Evolutionary conservation across 2,113 vertebrate genomes (phyloP), one percentile per base, ranked within the genome.

Genomic region (Solenodon paradoxus): DNA sequence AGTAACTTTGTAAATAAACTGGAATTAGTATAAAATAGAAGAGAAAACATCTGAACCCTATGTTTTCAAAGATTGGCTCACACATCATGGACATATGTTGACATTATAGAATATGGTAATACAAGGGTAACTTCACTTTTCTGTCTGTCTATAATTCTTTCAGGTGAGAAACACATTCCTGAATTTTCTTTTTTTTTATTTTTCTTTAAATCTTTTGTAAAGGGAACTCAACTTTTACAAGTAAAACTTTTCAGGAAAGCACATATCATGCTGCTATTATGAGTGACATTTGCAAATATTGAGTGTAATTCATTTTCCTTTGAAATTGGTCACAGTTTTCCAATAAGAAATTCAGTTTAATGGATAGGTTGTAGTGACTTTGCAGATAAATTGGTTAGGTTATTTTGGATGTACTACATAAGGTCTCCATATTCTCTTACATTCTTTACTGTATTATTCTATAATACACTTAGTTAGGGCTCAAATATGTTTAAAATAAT

Each of bases 221-320:
- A 83, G 13, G 22, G 5, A 92, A 66, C 3, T 64, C 26, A 94
- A 81, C 5, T 75, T 80, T 79, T 88, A 42, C 11, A 90, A 95
- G 78, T 80, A 59, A 95, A 93, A 95, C 78, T 83, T 96, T 84
- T 30, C 15, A 86, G 57, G 40, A 92, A 90, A 92, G 19, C 24
- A 11, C 74, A 4, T 95, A 22, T 83, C 57, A 28, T 17, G 61
- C 40, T 94, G 30, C 72, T 88, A 7, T 72, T 85, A 92, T 94
- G 85, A 96, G 53, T 94, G 92, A 92, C 92, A 96, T 83, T 88
- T 96, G 35, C 38, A 91, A 96, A 96, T 92, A 95, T 66, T 95
- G 90, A 96, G 30, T 69, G 92, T 96, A 92, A 95, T 96, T 97
- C 71, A 69, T 63, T 80, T 81, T 74, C 32, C 72, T 96, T 97